Percentiles rank a stretch among this genome's conserved stretches.
Conservation (phyloP, 2,113 vertebrate species). For the Clarias gariepinus region DNA sequence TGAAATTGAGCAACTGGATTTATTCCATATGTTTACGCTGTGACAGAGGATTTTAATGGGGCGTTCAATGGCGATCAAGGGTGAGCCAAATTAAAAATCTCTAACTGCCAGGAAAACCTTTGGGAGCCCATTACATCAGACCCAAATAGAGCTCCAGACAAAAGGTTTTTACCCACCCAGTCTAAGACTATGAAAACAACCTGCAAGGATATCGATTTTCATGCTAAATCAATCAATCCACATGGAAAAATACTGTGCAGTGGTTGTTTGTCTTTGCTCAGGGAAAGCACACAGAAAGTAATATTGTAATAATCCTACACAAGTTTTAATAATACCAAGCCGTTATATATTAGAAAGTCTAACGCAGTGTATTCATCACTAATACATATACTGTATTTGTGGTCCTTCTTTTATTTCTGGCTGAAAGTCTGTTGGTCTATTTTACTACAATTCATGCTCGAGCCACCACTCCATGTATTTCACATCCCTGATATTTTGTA, state of each 20-base stretch:
- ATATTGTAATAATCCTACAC: neutral
- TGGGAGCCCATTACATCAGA: slow-evolving; percentile 15
- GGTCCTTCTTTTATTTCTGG: neutral
- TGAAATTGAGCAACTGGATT: neutral
- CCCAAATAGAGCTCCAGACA: slow-evolving; percentile 13
- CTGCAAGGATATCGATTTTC: slow-evolving; percentile 27
- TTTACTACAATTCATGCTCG: neutral
- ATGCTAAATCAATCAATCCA: slow-evolving; percentile 18
- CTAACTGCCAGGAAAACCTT: slow-evolving; percentile 1
- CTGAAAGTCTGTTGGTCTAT: neutral
- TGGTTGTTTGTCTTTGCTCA: neutral
- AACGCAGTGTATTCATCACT: neutral
- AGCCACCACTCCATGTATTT: neutral
- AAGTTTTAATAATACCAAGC: neutral
- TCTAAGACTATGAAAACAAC: slow-evolving; percentile 14
- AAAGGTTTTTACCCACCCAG: neutral
- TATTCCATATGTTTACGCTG: neutral
- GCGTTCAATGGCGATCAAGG: neutral
- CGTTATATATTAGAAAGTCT: neutral
- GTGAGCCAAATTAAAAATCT: slow-evolving; percentile 23
- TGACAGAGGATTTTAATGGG: slow-evolving; percentile 7
- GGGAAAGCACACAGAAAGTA: neutral
- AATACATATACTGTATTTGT: neutral
- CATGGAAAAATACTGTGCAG: neutral
- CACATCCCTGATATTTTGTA: neutral